Percentiles rank a stretch among this genome's conserved stretches.
Evolutionary conservation across 2,888 invertebrate genomes (phyloP).

Genomic region (Melanchra persicariae): DNA sequence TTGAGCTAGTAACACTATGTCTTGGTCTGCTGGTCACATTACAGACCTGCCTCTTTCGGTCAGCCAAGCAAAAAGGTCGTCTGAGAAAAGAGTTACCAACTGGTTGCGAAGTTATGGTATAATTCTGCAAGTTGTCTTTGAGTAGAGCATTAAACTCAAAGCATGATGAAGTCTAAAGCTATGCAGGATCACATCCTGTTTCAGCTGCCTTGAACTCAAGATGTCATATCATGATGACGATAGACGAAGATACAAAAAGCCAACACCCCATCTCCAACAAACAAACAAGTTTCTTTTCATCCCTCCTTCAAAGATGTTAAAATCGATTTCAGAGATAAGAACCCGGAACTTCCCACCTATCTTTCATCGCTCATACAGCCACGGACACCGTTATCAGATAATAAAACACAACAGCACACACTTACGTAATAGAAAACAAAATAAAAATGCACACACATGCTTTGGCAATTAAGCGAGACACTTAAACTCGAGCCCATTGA

Average conservation of each 20-base stretch:
- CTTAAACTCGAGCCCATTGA: conserved; percentile 46
- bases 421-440: conserved; percentile 54
- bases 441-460: conserved; percentile 69
- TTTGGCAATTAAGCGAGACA: conserved; percentile 65
- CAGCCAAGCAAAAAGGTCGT: conserved; percentile 34
- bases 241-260: neutral
- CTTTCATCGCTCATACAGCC: conserved; percentile 19
- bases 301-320: neutral
- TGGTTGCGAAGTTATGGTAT: neutral
- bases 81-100: conserved; percentile 1
- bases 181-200: neutral
- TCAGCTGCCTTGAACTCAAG: neutral
- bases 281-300: conserved; percentile 7
- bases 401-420: conserved; percentile 39
- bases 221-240: neutral
- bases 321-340: conserved; percentile 18
- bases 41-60: conserved; percentile 15
- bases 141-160: neutral
- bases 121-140: neutral
- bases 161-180: neutral
- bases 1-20: conserved; percentile 44
- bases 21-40: conserved; percentile 11
- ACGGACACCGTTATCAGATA: conserved; percentile 48
- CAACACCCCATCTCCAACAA: neutral
- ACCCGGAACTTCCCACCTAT: conserved; percentile 50